Conservation (phyloP, 2,888 invertebrate species). For the Xestia sexstrigata region DNA sequence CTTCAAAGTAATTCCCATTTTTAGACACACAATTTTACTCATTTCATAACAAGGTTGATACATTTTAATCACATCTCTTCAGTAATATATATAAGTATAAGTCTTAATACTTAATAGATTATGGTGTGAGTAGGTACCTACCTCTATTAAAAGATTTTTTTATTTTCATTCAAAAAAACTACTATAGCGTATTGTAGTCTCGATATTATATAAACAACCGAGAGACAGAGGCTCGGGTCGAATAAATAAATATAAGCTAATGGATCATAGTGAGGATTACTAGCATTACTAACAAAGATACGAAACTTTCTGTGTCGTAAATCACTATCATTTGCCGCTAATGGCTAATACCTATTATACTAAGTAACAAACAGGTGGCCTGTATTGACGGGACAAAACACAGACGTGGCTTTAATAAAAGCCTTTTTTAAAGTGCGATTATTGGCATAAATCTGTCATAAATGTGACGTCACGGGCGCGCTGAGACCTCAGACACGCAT, state of each 20-base stretch:
- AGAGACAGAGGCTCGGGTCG: background rate
- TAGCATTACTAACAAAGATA: conserved; percentile 26
- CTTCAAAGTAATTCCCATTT: conserved; percentile 3
- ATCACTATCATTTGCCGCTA: conserved; percentile 18
- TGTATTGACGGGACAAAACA: conserved; percentile 27
- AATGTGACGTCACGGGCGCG: conserved; percentile 77
- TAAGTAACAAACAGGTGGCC: conserved; percentile 14
- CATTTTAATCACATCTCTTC: background rate
- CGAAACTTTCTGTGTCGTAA: conserved; percentile 20
- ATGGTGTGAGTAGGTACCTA: background rate
- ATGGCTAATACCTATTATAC: conserved; percentile 2
- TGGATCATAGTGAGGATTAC: conserved; percentile 30
- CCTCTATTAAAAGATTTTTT: background rate
- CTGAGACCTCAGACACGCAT: conserved; percentile 80
- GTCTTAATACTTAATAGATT: background rate
- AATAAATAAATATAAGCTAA: conserved; percentile 35
- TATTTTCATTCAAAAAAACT: background rate
- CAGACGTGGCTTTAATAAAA: conserved; percentile 60
- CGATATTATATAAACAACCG: conserved; percentile 21
- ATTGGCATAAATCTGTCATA: conserved; percentile 72
- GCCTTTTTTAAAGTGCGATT: conserved; percentile 57
- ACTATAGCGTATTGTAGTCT: background rate
- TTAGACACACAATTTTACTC: background rate
- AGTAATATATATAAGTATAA: no score
- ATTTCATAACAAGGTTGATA: background rate